Evolutionary conservation across 2,797 vertebrate genomes (phyloP), one percentile per base, ranked within the genome.

Genomic region (Corythornis leucogaster): DNA sequence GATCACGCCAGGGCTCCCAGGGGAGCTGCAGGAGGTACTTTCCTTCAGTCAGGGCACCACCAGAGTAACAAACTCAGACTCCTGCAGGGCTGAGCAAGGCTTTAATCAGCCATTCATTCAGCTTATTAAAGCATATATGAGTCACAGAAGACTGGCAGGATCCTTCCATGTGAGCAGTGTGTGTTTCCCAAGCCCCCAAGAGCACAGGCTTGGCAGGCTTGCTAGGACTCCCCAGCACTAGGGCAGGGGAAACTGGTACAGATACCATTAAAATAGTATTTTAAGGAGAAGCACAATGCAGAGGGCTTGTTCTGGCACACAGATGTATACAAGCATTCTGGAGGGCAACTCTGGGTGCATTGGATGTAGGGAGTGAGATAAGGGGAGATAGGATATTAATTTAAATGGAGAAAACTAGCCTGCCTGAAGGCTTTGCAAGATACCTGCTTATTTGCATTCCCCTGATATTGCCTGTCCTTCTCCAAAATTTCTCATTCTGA

Each of bases 21-120:
- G 2, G 0, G 79, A 85, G 76, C 66, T 76, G 55, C 67, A 30
- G 69, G 77, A 91, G 28, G 15, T 28, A 25, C 48, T 80, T 80
- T 35, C 59, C 63, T 89, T 64, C 81, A 87, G 76, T 73, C 73
- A 79, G 83, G 68, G 67, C 74, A 73, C 33, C 48, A 24, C 42
- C 2, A 0, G 46, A 69, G 66, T 20, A 74, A 71, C 76, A 87
- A 75, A 24, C 66, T 40, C 64, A 71, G 82, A 15, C 19, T 70
- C 78, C 85, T 87, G 62, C 70, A 63, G 80, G 55, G 58, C 66
- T 69, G 54, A 40, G 35, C 30, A 59, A 82, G 57, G 33, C 83
- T 94, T 87, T 91, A 68, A 64, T 48, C 64, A 92, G 70, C 31
- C 51, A 73, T 92, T 90, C 76, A 87, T 80, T 62, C 54, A 78